phyloP scores from a whole-genome alignment of 2,888 invertebrate species.

The Eurois occulta region DNA sequence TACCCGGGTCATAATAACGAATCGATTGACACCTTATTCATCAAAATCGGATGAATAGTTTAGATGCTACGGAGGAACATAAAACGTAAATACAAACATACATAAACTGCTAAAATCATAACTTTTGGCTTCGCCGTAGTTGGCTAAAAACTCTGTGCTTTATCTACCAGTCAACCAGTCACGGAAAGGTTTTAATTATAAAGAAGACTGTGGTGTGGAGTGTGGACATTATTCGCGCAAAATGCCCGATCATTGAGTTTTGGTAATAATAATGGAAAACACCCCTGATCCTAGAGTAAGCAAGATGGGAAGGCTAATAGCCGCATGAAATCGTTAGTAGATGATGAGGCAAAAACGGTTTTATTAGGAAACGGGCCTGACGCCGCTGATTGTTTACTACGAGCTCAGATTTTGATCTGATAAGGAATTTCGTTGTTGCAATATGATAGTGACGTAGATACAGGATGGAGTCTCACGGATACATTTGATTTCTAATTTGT shows the following conservation, averaged over 20 bases:
- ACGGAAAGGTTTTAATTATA: background rate
- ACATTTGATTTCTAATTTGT: background rate
- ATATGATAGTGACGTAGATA: background rate
- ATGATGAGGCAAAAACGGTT: constrained; percentile 65
- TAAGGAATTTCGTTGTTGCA: background rate
- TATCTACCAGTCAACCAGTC: background rate
- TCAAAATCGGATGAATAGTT: too few relatives aligned
- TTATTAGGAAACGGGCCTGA: constrained; percentile 55
- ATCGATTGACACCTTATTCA: too few relatives aligned
- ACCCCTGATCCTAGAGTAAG: constrained; percentile 37
- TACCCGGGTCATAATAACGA: too few relatives aligned
- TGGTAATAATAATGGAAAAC: constrained; percentile 41
- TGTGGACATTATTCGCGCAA: background rate
- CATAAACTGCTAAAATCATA: too few relatives aligned
- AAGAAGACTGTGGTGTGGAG: background rate
- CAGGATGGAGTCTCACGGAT: background rate
- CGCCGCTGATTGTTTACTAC: constrained; percentile 38
- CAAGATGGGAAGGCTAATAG: constrained; percentile 59
- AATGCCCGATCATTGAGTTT: constrained; percentile 26
- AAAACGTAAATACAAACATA: too few relatives aligned
- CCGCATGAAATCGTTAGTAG: constrained; percentile 63
- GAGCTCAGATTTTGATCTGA: background rate
- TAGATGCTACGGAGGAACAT: too few relatives aligned
- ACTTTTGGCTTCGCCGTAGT: too few relatives aligned
- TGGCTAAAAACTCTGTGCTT: background rate